A percentile compares a stretch with the other conserved stretches of the same genome.
Conservation (phyloP, 1,140 invertebrate species). For the Pollicipes pollicipes region DNA sequence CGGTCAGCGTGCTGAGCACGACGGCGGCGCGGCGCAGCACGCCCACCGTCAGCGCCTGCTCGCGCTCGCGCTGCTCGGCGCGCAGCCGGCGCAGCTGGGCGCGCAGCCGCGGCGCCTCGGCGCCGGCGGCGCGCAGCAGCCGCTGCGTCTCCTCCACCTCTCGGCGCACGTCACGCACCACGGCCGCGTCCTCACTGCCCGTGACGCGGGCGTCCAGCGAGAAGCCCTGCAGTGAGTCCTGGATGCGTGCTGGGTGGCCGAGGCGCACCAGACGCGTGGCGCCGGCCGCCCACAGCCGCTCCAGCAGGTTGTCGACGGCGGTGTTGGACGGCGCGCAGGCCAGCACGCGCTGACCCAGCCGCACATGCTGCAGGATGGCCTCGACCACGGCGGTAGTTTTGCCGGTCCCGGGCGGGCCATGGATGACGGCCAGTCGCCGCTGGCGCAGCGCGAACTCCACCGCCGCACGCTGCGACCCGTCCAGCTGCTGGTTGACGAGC, state of each 20-base stretch:
- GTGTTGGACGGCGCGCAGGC: conserved; percentile 44
- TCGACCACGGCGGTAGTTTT: conserved; percentile 47
- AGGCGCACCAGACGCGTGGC: conserved; percentile 31
- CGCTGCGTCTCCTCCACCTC: neutral
- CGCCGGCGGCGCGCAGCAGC: conserved; percentile 9
- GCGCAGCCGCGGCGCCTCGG: neutral
- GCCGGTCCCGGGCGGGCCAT: conserved; percentile 42
- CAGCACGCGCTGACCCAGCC: conserved; percentile 31
- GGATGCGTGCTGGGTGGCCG: conserved; percentile 38
- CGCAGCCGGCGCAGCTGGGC: conserved; percentile 21
- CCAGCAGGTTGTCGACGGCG: conserved; percentile 42
- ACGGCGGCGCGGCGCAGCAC: conserved; percentile 19
- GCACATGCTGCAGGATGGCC: conserved; percentile 35
- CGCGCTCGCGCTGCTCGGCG: conserved; percentile 31
- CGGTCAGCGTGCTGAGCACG: conserved; percentile 33
- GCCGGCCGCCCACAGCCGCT: conserved; percentile 28
- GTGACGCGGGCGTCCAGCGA: conserved; percentile 37
- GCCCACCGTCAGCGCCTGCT: conserved; percentile 25
- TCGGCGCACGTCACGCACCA: conserved; percentile 31
- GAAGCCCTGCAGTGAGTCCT: conserved; percentile 33
- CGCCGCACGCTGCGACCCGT: conserved; percentile 36
- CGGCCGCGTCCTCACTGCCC: conserved; percentile 28
- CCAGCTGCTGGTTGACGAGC: conserved; percentile 84
- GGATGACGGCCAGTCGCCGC: conserved; percentile 33
- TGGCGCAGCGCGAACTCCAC: conserved; percentile 38